A percentile compares a stretch with the other conserved stretches of the same genome.
Evolutionary conservation across 2,888 invertebrate genomes (phyloP).

Genomic region (Melipona beecheii): DNA sequence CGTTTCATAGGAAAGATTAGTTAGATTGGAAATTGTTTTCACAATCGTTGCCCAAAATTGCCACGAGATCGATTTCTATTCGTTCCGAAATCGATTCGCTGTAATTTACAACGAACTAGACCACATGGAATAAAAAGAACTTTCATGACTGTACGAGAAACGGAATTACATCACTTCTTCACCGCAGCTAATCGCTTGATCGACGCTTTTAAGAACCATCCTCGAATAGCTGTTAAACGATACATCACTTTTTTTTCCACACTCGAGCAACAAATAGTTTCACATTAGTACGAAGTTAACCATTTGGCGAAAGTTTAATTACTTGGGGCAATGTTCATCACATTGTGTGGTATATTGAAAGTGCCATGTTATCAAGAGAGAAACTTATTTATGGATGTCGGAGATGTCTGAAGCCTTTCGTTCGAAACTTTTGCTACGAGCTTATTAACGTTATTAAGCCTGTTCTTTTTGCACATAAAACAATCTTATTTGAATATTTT

Average conservation of each 20-base stretch:
- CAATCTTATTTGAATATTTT: too few relatives aligned
- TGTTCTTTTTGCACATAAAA: too few relatives aligned
- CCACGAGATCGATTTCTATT: neutral
- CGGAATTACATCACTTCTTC: conserved; percentile 32
- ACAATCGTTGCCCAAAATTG: neutral
- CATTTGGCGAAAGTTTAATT: too few relatives aligned
- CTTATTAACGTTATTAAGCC: too few relatives aligned
- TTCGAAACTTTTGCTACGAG: too few relatives aligned
- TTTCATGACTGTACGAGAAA: conserved; percentile 5
- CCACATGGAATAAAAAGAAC: neutral
- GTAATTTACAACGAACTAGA: neutral
- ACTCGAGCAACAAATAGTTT: conserved; percentile 5
- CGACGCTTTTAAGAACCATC: conserved; percentile 35
- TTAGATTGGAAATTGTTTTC: neutral
- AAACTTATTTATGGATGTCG: too few relatives aligned
- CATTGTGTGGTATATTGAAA: too few relatives aligned
- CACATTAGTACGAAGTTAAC: conserved; percentile 7
- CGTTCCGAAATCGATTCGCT: neutral
- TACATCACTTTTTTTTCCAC: neutral
- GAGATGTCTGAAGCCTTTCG: too few relatives aligned
- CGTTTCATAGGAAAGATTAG: neutral
- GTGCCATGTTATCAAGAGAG: too few relatives aligned
- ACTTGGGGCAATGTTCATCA: too few relatives aligned
- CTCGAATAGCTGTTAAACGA: neutral
- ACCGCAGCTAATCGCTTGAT: conserved; percentile 58